Base-by-base conservation (phyloP, 2,113 vertebrate genomes). In the Boulengeromyrus knoepffleri region DNA sequence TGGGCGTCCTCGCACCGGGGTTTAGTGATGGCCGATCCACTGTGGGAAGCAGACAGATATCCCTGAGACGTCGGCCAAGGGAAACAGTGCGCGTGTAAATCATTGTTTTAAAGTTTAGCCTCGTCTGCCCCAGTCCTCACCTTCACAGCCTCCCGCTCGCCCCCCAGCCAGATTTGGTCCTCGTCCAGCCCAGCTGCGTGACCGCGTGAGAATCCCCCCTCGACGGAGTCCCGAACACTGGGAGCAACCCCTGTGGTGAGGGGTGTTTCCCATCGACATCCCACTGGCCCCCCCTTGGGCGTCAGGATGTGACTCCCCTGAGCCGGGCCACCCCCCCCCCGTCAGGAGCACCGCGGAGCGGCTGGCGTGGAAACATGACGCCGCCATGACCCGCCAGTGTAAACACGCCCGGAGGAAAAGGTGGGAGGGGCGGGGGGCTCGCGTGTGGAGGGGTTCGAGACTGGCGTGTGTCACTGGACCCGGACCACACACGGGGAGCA, bases 91-190 rank as follows among this genome's bases (percentile, higher is more conserved):
- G 5, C 21, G 27, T 45, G 80, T 42, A 89, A 87, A 91, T 89
- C 90, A 92, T 91, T 91, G 91, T 89, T 93, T 91, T 91, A 62
- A 90, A 92, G 93, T 93, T 91, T 92, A 91, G 90, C 92, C 90
- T 88, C 90, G 91, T 92, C 93, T 89, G 46, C 56, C 77, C 88
- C 91, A n/a, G 47, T 31, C 91, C 91, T 87, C 50, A 53, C 36
- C 13, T 74, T 52, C 70, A 74, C 47, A 39, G 89, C 19, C 74
- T 31, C 90, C 91, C 91, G 2, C 24, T 8, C 10, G 47, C 49
- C 93, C 92, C 92, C 89, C 92, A 90, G 91, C 42, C 83, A 47
- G 21, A 46, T 19, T 24, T 47, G 74, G 36, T 17, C 74, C 36
- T 17, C 17, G 0, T 80, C 74, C 74, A 80, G 36, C 15, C 74